phyloP scores from a whole-genome alignment of 2,888 invertebrate species.

The Epinotia nisella region DNA sequence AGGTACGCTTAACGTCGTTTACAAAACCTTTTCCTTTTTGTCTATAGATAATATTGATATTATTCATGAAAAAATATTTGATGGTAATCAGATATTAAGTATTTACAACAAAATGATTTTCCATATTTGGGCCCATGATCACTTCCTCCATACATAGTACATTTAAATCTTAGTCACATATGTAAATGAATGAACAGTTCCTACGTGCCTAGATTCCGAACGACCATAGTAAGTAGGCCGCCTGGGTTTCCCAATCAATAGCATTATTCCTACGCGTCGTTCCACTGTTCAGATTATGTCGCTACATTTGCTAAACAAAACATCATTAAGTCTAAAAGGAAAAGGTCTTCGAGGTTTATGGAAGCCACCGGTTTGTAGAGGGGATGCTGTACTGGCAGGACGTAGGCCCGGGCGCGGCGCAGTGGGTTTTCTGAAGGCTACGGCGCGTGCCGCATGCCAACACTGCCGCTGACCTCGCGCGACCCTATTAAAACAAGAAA shows the following conservation, averaged over 20 bases:
- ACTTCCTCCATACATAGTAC: slow-evolving; percentile 30
- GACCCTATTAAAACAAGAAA: slow-evolving; percentile 82
- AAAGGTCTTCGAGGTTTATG: slow-evolving; percentile 55
- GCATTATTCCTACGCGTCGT: slow-evolving; percentile 56
- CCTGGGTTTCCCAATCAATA: slow-evolving; percentile 72
- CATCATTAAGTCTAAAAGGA: slow-evolving; percentile 71
- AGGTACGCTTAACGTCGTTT: too few relatives aligned
- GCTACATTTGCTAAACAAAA: slow-evolving; percentile 64
- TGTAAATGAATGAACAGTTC: slow-evolving; percentile 35
- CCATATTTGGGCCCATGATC: slow-evolving; percentile 14
- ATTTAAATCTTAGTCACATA: slow-evolving; percentile 37
- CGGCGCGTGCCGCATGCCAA: slow-evolving; percentile 84
- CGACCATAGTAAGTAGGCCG: slow-evolving; percentile 40
- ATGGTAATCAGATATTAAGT: background rate
- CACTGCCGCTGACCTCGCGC: slow-evolving; percentile 74
- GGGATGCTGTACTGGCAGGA: slow-evolving; percentile 72
- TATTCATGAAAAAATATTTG: background rate
- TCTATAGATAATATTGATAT: too few relatives aligned
- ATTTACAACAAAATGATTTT: background rate
- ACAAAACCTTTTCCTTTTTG: too few relatives aligned
- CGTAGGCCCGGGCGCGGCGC: slow-evolving; percentile 70
- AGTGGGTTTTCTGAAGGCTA: slow-evolving; percentile 85
- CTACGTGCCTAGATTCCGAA: slow-evolving; percentile 42
- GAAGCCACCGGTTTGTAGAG: slow-evolving; percentile 60
- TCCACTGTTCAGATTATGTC: slow-evolving; percentile 53